These are phyloP conservation scores for Hyposoter dolosus DNA, from an alignment of 2,888 invertebrate genomes.

Conservation along the genomic window DNA sequence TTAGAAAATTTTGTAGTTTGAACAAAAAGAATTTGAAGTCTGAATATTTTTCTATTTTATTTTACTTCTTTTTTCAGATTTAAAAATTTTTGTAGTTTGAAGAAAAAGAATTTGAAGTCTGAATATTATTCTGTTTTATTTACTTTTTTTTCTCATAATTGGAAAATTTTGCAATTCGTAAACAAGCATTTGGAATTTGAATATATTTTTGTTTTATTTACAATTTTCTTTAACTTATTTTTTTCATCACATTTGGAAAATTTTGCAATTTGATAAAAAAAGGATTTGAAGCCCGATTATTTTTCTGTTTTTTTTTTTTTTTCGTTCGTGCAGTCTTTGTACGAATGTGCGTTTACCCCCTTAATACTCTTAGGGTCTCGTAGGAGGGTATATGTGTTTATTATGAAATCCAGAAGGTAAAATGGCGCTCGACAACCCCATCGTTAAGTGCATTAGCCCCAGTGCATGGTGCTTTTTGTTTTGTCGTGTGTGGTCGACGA, in stretches of 20 bases:
- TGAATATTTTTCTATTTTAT: no score
- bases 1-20: not conserved
- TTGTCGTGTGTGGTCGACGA: slow-evolving; percentile 12
- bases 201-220: no score
- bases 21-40: no score
- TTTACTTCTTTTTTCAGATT: not conserved
- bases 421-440: slow-evolving; percentile 55
- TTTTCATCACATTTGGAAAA: not conserved
- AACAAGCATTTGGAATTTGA: no score
- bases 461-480: slow-evolving; percentile 24
- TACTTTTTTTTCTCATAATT: no score
- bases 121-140: no score
- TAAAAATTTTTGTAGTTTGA: not conserved
- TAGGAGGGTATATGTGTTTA: slow-evolving; percentile 4
- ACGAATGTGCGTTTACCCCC: not conserved
- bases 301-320: slow-evolving; percentile 28
- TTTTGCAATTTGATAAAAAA: not conserved
- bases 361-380: slow-evolving; percentile 43
- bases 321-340: slow-evolving; percentile 1
- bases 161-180: not conserved
- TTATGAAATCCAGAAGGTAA: slow-evolving; percentile 37
- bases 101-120: no score
- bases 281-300: not conserved
- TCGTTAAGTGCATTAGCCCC: slow-evolving; percentile 68
- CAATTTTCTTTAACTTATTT: not conserved